Percentiles rank a stretch among this genome's conserved stretches.
Evolutionary conservation across 2,113 vertebrate genomes (phyloP).

Genomic region (Prochilodus magdalenae): DNA sequence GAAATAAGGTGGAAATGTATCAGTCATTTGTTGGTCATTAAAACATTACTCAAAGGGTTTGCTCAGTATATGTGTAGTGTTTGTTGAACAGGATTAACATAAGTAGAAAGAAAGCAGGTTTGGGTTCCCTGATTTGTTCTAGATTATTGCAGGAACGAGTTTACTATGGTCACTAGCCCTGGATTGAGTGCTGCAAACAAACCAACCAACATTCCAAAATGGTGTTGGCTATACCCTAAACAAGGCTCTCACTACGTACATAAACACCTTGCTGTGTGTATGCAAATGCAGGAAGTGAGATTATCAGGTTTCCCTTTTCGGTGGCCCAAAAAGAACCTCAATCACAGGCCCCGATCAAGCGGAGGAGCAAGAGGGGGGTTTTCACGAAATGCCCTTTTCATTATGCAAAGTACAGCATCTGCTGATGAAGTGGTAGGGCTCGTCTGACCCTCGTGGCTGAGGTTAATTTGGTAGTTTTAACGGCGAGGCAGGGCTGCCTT

Average conservation of each 20-base stretch:
- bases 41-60: too few relatives aligned
- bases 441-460: conserved; percentile 30
- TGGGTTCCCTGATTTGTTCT: too few relatives aligned
- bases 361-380: neutral
- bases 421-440: conserved; percentile 34
- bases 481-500: neutral
- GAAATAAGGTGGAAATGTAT: too few relatives aligned
- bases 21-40: too few relatives aligned
- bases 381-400: conserved; percentile 45
- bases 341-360: neutral
- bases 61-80: too few relatives aligned
- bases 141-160: too few relatives aligned
- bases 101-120: too few relatives aligned
- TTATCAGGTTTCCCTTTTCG: neutral
- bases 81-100: too few relatives aligned
- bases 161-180: too few relatives aligned
- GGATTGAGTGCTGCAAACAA: too few relatives aligned
- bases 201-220: neutral
- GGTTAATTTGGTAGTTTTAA: conserved; percentile 46
- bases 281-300: too few relatives aligned
- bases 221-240: neutral
- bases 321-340: neutral
- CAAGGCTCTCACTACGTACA: neutral
- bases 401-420: conserved; percentile 51
- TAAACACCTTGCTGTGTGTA: neutral